A percentile compares a stretch with the other conserved stretches of the same genome.
phyloP scores from a whole-genome alignment of 2,113 vertebrate genomes.

The Opisthocomus hoazin region DNA sequence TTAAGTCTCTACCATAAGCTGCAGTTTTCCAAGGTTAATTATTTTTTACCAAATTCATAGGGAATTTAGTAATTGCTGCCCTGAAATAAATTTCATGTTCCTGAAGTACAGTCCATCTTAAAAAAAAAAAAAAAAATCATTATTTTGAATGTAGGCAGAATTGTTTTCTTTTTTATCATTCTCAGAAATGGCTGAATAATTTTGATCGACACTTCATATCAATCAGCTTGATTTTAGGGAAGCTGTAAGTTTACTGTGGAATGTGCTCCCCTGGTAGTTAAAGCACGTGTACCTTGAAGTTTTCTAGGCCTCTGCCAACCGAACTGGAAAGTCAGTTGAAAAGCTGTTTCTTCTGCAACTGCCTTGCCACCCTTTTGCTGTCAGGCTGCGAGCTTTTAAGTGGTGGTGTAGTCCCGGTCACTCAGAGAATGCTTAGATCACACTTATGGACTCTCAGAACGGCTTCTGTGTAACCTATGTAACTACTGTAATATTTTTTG shows the following conservation, averaged over 20 bases:
- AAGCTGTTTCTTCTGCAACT: background rate
- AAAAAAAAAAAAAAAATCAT: background rate
- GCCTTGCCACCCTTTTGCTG: background rate
- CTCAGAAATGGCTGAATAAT: background rate
- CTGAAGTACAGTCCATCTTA: background rate
- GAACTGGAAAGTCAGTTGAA: background rate
- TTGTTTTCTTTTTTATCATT: background rate
- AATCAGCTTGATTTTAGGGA: background rate
- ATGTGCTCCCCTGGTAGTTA: background rate
- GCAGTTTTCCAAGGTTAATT: background rate
- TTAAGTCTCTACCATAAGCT: background rate
- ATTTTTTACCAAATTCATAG: background rate
- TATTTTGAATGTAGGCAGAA: background rate
- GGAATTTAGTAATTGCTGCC: background rate
- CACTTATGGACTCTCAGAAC: background rate
- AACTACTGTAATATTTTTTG: background rate
- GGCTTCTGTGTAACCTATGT: background rate
- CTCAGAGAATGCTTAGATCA: background rate
- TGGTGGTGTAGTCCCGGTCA: background rate
- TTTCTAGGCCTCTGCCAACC: background rate
- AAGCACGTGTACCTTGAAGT: fast-evolving
- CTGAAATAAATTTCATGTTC: background rate
- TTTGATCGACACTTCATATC: background rate
- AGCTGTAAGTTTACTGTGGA: background rate
- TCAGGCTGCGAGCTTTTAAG: background rate